Base-by-base conservation (phyloP, 2,888 invertebrate species). In the Parapristionchus giblindavisi region DNA sequence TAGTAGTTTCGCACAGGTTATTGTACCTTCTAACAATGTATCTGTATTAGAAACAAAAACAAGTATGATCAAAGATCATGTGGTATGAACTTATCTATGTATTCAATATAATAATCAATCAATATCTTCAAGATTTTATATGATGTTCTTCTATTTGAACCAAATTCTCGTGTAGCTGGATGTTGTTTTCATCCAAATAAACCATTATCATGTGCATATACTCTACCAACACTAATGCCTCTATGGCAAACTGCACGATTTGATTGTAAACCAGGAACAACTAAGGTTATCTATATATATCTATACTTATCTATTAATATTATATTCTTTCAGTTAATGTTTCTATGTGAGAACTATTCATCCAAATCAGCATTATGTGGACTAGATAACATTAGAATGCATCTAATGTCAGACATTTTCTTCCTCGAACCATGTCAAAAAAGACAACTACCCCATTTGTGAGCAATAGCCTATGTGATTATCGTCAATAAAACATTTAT, bases 311-410 rank as follows among this genome's bases (percentile, higher is more conserved):
- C 32, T 1, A n/a, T 61, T 24, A 2, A 14, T 14, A 48, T 61
- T 24, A 27, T 43, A 32, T 29, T 32, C 61, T 71, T 80, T 48
- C 79, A 84, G 83, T 80, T 85, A 14, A 78, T 84, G 54, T 85
- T 85, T 66, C 81, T 85, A 48, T 85, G 85, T 72, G 85, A 85
- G 63, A 85, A 85, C 77, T 84, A 77, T 60, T 84, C 84, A 1
- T 54, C 68, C 0, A 60, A 72, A 3, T 76, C 78, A 21, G 80
- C 80, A 24, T 61, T 83, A 27, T 85, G 85, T 75, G 85, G 78
- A 4, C 52, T 84, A 11, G 85, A 84, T 77, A 84, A 84, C 71
- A 79, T 85, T 29, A 78, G 84, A 52, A 71, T 85, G 11, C 83
- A 84, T 75, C 73, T 75, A 1, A 78, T 81, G 29, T 78, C 76